These are phyloP conservation scores for Dorcus parallelipipedus DNA, from an alignment of 2,888 invertebrate species.

Conservation along the genomic window DNA sequence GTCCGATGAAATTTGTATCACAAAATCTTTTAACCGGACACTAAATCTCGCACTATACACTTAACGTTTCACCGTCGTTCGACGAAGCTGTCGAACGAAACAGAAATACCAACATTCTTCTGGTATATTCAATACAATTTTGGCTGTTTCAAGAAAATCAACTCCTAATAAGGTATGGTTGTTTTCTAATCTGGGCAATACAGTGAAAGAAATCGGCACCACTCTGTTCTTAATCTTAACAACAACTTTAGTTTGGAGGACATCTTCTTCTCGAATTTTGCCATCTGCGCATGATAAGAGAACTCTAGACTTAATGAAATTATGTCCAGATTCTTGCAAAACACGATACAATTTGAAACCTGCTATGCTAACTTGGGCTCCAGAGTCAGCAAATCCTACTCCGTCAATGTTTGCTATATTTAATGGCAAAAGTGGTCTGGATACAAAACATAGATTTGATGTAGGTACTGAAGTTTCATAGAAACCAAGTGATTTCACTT, in stretches of 20 bases:
- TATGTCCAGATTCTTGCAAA: not conserved
- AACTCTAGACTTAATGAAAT: not conserved
- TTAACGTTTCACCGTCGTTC: too few relatives aligned
- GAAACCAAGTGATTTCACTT: too few relatives aligned
- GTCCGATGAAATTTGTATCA: too few relatives aligned
- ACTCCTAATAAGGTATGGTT: not conserved
- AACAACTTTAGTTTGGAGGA: constrained; percentile 2
- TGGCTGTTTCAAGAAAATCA: not conserved
- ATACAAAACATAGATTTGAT: too few relatives aligned
- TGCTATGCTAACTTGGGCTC: constrained; percentile 13
- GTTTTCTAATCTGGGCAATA: not conserved
- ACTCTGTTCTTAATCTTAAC: constrained; percentile 1
- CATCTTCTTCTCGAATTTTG: not conserved
- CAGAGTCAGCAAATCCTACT: constrained; percentile 13
- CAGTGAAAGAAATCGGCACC: not conserved
- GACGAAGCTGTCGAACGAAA: too few relatives aligned
- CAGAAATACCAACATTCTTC: too few relatives aligned
- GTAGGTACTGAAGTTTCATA: too few relatives aligned
- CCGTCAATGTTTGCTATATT: constrained; percentile 1
- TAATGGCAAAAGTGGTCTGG: not conserved
- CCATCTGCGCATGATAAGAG: not conserved
- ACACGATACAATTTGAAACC: constrained; percentile 7
- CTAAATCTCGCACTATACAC: too few relatives aligned
- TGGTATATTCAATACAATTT: not conserved
- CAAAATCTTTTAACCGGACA: too few relatives aligned